Evolutionary conservation across 2,888 invertebrate genomes (phyloP), one percentile per base, ranked within the genome.

Genomic region (Epinotia brunnichana): DNA sequence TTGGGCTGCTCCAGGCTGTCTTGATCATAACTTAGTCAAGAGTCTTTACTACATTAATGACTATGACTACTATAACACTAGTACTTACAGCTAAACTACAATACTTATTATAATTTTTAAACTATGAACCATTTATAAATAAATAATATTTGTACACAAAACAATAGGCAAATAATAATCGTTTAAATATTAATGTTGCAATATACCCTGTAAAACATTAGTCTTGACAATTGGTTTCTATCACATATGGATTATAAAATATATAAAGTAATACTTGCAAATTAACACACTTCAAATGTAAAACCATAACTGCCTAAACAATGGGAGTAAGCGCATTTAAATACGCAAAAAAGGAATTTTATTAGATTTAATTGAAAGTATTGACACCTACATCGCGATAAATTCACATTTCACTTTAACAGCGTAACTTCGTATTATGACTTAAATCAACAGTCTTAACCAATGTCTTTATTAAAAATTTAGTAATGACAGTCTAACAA

Each of bases 351-450:
- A 21, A 15, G 17, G 19, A 39, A 15, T 53, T 35, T n/a, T 17
- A 61, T 48, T 68, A 39, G 44, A 72, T 68, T 67, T 56, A 17
- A 61, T 62, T 35, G 21, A 21, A 48, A 68, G 21, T 62, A 62
- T 67, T 57, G 54, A 69, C 81, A 92, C 92, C 88, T 92, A 92
- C 92, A 91, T 92, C 85, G 85, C 89, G 87, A 82, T 84, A 84
- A 87, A 88, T 87, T 89, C 90, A 90, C 90, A 90, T 90, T 87
- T 89, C 90, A 91, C 90, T 87, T 24, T 82, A 77, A 80, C 82
- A 82, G 82, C 74, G 83, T 79, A 76, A 82, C 73, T 84, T 83
- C 79, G 78, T 82, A 86, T 87, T 85, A 84, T 76, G 76, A 81
- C 77, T 82, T 76, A 77, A 82, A 83, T 83, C 78, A 79, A 80